Percentiles rank a stretch among this genome's conserved stretches.
phyloP scores from a whole-genome alignment of 2,888 invertebrate genomes.

The Orthosia cruda region DNA sequence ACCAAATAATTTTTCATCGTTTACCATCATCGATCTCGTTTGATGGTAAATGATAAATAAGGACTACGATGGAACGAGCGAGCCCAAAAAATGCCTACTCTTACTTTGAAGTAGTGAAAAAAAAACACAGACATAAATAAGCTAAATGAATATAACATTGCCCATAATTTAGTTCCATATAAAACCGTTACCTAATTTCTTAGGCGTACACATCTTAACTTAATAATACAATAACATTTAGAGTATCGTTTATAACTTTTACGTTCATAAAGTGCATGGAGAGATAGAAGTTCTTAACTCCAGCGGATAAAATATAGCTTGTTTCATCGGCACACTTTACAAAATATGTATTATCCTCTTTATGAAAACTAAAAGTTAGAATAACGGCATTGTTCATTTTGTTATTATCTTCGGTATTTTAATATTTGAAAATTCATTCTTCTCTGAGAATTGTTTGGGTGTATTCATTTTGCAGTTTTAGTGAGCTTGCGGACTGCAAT shows the following conservation, averaged over 20 bases:
- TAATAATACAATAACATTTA: slow-evolving; percentile 49
- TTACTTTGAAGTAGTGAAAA: no score
- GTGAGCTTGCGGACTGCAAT: background rate
- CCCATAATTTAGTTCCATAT: background rate
- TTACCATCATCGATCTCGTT: no score
- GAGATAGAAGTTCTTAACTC: slow-evolving; percentile 58
- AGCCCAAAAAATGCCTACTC: no score
- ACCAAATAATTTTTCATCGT: no score
- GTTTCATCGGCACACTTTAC: slow-evolving; percentile 53
- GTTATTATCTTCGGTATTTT: slow-evolving; percentile 39
- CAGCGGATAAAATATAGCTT: slow-evolving; percentile 56
- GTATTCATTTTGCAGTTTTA: background rate
- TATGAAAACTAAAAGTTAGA: slow-evolving; percentile 53
- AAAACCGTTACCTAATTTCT: slow-evolving; percentile 8
- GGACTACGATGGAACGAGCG: no score
- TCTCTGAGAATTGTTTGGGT: slow-evolving; percentile 12
- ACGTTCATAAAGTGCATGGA: slow-evolving; percentile 52
- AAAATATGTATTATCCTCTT: slow-evolving; percentile 57
- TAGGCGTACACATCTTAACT: slow-evolving; percentile 16
- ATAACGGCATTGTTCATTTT: slow-evolving; percentile 37
- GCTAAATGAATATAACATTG: no score
- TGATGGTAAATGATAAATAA: no score
- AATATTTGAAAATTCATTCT: slow-evolving; percentile 18
- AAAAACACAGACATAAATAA: no score
- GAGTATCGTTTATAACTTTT: slow-evolving; percentile 60